Evolutionary conservation across 2,113 vertebrate species (phyloP), one percentile per base, ranked within the genome.

Genomic region (Hepsetus odoe): DNA sequence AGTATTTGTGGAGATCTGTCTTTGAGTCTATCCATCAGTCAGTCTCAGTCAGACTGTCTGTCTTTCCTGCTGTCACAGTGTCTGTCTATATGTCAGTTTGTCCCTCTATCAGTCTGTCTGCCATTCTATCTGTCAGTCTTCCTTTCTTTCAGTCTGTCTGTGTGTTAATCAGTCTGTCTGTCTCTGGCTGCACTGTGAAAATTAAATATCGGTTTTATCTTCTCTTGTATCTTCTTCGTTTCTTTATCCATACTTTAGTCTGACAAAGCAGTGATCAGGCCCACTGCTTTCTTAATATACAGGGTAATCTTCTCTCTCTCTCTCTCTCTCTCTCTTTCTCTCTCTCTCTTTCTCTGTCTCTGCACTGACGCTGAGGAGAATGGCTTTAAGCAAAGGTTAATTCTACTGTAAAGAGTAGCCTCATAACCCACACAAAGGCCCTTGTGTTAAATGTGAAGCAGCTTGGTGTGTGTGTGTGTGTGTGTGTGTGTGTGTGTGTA

Each of bases 401-500:
- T 72, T 61, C 13, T 22, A 40, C 76, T 62, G 56, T 51, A 72
- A 30, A 28, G 32, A 72, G 14, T 5, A 49, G 67, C 65, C 55
- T 55, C 68, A 26, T 46, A 22, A n/a, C 12, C 40, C 40, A 53
- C 42, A 55, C 61, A 79, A 72, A 72, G 22, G 22, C 5, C 24
- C 7, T 62, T 79, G 73, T 72, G 42, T 64, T 51, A 55, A 55
- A 64, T 53, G 32, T 40, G 72, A 28, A 51, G 32, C 44, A 64
- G 46, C 68, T 51, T 44, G 26, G 32, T 79, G 58, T 38, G 33
- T 53, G 18, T 79, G 59, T 74, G 49, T 80, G 46, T 67, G 32
- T 76, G 61, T 76, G 24, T 79, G 59, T 74, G 49, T 80, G 32
- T 56, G 16, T 68, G 64, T 76, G 74, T 67, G 74, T 56, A 49